These are phyloP conservation scores for Helogale parvula DNA, from an alignment of 2,113 vertebrate species.

Conservation along the genomic window DNA sequence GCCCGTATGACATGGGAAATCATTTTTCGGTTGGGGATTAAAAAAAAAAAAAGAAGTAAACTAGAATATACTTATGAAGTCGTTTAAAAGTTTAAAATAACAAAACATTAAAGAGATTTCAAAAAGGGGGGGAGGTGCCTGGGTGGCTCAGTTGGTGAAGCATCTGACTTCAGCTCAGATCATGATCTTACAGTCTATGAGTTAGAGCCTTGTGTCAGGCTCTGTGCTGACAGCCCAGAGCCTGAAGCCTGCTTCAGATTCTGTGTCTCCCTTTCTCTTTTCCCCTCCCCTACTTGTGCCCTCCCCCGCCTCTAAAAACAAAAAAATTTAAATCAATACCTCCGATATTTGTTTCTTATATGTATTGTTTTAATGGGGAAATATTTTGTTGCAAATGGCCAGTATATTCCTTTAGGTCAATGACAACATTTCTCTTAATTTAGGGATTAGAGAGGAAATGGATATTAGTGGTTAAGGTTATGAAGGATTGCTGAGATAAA, in stretches of 20 bases:
- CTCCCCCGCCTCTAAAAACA: too few relatives aligned
- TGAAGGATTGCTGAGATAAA: neutral
- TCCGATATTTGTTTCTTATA: neutral
- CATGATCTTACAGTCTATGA: too few relatives aligned
- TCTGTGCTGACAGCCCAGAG: too few relatives aligned
- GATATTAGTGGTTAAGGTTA: neutral
- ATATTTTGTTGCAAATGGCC: neutral
- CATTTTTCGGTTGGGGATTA: neutral
- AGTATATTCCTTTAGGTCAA: neutral
- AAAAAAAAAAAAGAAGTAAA: conserved; percentile 19
- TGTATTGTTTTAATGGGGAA: neutral
- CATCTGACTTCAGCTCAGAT: too few relatives aligned
- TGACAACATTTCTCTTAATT: neutral
- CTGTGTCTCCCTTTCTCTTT: too few relatives aligned
- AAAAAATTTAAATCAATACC: too few relatives aligned
- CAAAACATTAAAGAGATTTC: too few relatives aligned
- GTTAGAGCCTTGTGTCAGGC: too few relatives aligned
- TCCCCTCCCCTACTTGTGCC: too few relatives aligned
- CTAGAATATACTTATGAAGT: neutral
- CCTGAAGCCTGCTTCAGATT: too few relatives aligned
- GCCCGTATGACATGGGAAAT: neutral
- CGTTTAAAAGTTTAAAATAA: conserved; percentile 31
- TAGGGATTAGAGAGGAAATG: neutral
- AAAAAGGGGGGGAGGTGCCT: too few relatives aligned
- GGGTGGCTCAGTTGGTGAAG: too few relatives aligned